Conservation (phyloP, 2,888 invertebrate genomes). For the Cacoxenus indagator region DNA sequence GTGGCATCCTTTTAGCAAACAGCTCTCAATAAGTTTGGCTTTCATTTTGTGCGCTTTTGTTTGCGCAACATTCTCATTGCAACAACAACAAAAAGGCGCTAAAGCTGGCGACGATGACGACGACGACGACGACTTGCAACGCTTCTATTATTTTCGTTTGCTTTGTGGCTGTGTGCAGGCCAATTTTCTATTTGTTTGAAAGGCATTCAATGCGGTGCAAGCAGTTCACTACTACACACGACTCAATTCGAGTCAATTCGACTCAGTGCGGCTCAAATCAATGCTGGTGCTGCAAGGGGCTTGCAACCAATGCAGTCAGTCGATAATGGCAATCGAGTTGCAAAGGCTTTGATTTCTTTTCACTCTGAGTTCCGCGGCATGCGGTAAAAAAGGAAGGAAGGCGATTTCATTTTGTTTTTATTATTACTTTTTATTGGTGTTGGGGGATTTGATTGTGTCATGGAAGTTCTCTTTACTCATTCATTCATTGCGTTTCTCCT, state of each 20-base stretch:
- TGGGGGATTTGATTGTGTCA: background rate
- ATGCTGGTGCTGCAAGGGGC: no score
- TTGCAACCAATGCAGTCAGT: slow-evolving; percentile 30
- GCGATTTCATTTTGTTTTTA: background rate
- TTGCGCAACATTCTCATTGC: slow-evolving; percentile 3
- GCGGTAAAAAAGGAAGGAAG: background rate
- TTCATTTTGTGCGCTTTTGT: slow-evolving; percentile 15
- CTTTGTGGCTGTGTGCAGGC: slow-evolving; percentile 5
- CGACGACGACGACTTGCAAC: background rate
- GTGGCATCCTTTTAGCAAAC: slow-evolving; percentile 14
- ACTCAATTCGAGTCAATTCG: no score
- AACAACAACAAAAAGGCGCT: background rate
- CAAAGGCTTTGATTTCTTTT: slow-evolving; percentile 59
- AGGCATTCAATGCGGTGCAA: slow-evolving; percentile 5
- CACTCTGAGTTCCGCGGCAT: slow-evolving; percentile 26
- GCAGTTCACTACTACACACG: no score
- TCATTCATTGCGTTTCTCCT: no score
- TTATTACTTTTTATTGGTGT: slow-evolving; percentile 40
- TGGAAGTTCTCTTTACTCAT: background rate
- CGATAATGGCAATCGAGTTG: slow-evolving; percentile 63
- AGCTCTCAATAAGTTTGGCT: slow-evolving; percentile 9
- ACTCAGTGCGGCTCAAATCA: background rate
- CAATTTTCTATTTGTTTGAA: slow-evolving; percentile 16
- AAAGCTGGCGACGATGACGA: background rate
- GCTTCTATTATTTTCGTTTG: slow-evolving; percentile 5